Base-by-base conservation (phyloP, 1,140 invertebrate species). In the Spodoptera frugiperda region DNA sequence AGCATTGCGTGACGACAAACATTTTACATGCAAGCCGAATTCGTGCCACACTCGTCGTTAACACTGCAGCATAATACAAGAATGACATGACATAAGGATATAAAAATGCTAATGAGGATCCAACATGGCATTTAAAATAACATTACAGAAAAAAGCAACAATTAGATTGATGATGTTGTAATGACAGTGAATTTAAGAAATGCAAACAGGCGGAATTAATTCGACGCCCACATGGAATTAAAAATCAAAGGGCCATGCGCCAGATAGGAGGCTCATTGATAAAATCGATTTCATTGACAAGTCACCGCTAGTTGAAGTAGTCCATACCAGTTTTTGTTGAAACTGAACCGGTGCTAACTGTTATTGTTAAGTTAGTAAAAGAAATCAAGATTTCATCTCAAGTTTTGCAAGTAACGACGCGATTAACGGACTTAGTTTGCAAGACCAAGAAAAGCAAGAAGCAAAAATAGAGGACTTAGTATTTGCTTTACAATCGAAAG, bases 281-380 rank as follows among this genome's bases (percentile, higher is more conserved):
- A 78, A 75, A 80, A 81, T 63, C 15, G 57, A 48, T 71, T 78
- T 80, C 84, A 86, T 86, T 84, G 82, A 84, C 77, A 82, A 79
- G 73, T 57, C 54, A 76, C 39, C 14, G 57, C 49, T 81, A 82
- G 25, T 79, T 54, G 48, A 79, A 81, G 80, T 82, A 82, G 81
- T 39, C 44, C 44, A 53, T 74, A 46, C 55, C 59, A 55, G 71
- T 53, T 75, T 73, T 61, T 59, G 48, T 39, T 57, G n/a, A 25
- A 68, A 73, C 33, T 49, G 49, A 21, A 78, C 44, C 55, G 79
- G 67, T 51, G 53, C 15, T 82, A 83, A 80, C 39, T 49, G 51
- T 63, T 53, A 65, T 54, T 73, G 55, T 54, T 74, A 49, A 17
- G 44, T 33, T 61, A 53, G 44, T 54, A 15, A 9, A 70, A 6